Evolutionary conservation across 2,113 vertebrate genomes (phyloP).

Genomic region (Potamarius usumacintae): DNA sequence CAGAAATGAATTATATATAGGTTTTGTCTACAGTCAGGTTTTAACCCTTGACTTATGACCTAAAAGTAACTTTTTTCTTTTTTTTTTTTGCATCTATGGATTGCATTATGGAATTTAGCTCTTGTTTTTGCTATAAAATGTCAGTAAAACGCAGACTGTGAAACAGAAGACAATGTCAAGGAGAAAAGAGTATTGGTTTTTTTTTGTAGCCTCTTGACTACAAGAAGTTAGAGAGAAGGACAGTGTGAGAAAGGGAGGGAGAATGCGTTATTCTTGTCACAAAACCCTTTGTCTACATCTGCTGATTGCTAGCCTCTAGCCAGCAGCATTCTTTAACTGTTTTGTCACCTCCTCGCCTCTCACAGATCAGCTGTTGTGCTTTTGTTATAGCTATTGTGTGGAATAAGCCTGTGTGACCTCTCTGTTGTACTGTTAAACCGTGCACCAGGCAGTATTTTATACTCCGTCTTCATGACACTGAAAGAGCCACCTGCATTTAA

Average conservation of each 20-base stretch:
- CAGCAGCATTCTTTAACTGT: slow-evolving; percentile 93
- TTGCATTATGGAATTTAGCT: neutral
- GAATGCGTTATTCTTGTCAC: slow-evolving; percentile 90
- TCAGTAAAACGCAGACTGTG: slow-evolving; percentile 87
- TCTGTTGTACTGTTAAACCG: slow-evolving; percentile 86
- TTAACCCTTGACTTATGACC: no score
- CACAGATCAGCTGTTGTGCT: slow-evolving; percentile 92
- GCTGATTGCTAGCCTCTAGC: slow-evolving; percentile 89
- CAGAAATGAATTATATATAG: neutral
- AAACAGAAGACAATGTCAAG: slow-evolving; percentile 88
- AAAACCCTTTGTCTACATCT: slow-evolving; percentile 94
- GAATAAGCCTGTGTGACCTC: slow-evolving; percentile 88
- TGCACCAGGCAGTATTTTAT: slow-evolving; percentile 90
- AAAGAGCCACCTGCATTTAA: slow-evolving; percentile 74
- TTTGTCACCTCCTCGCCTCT: slow-evolving; percentile 92
- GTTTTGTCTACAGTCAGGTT: neutral
- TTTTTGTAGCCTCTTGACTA: slow-evolving; percentile 91
- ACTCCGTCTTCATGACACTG: slow-evolving; percentile 80
- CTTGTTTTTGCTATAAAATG: slow-evolving; percentile 82
- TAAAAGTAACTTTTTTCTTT: no score
- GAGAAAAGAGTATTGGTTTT: slow-evolving; percentile 89
- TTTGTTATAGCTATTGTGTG: slow-evolving; percentile 93
- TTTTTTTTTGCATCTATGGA: neutral
- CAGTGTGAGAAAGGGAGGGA: slow-evolving; percentile 65
- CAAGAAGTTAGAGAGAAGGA: slow-evolving; percentile 68